Base-by-base conservation (phyloP, 2,888 invertebrate species). In the Microctonus aethiopoides region DNA sequence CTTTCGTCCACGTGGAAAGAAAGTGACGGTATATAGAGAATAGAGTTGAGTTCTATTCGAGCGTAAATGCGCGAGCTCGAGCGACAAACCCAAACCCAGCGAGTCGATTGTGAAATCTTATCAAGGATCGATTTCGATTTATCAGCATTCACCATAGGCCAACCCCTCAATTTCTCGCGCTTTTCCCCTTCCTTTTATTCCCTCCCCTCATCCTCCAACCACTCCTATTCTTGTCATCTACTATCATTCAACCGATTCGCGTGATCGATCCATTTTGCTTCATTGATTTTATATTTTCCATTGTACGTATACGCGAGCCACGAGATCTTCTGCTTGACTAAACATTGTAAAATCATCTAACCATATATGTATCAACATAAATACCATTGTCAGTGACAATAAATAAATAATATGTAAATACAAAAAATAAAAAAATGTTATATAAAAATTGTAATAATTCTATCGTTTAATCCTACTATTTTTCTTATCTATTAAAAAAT, bases 101-200 rank as follows among this genome's bases (percentile, higher is more conserved):
- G 62, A 34, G 46, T 51, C 52, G 71, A 67, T 72, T 67, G 61
- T 70, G 63, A 67, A 75, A 74, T 75, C 74, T 75, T 74, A 74
- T 75, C 74, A 72, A 70, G 41, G 67, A 75, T 75, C 75, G 72
- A 74, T 74, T 73, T 66, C 70, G 73, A 73, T 75, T 74, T 74
- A 74, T 75, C 71, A 73, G 72, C 67, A 75, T 73, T 69, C 73
- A 62, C 52, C 46, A 51, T 74, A 60, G 63, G 34, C 22, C 36
- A 29, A 63, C 26, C 26, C 56, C 16, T 5, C 65, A 56, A 63
- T 52, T 56, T 54, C 34, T 57, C 24, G 29, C 59, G 34, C 51
- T 36, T 62, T 59, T 66, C 59, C 59, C 10, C 20, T n/a, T 10
- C 11, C 32, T 20, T 41, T 54, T 7, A 29, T 29, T 29, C 29